Percentiles rank a stretch among this genome's conserved stretches.
Conservation (phyloP, 2,888 invertebrate genomes). For the Leucoma salicis region DNA sequence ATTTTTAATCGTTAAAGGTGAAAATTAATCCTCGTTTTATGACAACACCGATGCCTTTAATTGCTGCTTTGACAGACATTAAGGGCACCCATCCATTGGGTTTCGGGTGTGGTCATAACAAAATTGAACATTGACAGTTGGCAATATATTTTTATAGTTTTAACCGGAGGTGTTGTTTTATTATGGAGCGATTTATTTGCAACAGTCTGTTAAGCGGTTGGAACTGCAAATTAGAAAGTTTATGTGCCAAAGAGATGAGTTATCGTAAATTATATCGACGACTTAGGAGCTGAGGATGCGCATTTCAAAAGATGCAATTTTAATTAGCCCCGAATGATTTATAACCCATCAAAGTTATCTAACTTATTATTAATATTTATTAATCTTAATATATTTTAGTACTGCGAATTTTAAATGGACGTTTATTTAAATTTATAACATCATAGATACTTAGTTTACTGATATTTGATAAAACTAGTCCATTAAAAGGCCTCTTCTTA, state of each 20-base stretch:
- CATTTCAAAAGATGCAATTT: slow-evolving; percentile 61
- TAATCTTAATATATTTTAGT: no score
- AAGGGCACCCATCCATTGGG: slow-evolving; percentile 57
- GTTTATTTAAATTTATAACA: no score
- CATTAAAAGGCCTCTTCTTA: no score
- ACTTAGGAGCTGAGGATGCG: slow-evolving; percentile 56
- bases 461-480: no score
- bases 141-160: slow-evolving; percentile 74
- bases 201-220: slow-evolving; percentile 48
- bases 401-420: no score
- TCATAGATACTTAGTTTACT: no score
- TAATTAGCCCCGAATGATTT: slow-evolving; percentile 75
- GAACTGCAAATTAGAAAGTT: slow-evolving; percentile 77
- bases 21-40: slow-evolving; percentile 68
- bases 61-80: slow-evolving; percentile 79
- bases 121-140: slow-evolving; percentile 65
- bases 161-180: slow-evolving; percentile 67
- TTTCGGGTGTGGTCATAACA: slow-evolving; percentile 72
- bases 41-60: slow-evolving; percentile 71
- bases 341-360: slow-evolving; percentile 62
- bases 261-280: slow-evolving; percentile 75
- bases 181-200: slow-evolving; percentile 65
- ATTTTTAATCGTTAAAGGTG: slow-evolving; percentile 53
- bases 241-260: slow-evolving; percentile 64
- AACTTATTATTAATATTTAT: no score